These are phyloP conservation scores for Hirtodrosophila histrioides DNA, from an alignment of 2,888 invertebrate species.

Conservation along the genomic window DNA sequence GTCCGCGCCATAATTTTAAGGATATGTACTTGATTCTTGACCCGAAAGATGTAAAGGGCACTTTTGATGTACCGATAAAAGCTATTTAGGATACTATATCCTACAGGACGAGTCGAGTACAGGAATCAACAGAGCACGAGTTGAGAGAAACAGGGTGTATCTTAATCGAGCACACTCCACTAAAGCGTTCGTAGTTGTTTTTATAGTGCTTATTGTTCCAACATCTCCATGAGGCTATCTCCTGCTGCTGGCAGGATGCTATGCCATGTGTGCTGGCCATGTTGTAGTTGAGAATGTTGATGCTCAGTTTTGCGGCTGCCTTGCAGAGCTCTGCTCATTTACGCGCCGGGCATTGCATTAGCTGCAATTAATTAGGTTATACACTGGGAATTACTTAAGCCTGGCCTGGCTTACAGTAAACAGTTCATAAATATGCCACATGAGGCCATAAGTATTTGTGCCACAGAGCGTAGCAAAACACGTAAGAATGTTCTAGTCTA, in stretches of 20 bases:
- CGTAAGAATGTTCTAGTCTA: background rate
- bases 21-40: no score
- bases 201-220: constrained; percentile 34
- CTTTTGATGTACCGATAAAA: no score
- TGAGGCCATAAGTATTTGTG: constrained; percentile 55
- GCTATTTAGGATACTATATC: no score
- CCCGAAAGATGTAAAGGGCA: no score
- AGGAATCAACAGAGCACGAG: no score
- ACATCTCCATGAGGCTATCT: constrained; percentile 36
- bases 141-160: no score
- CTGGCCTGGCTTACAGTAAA: constrained; percentile 60
- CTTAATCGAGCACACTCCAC: no score
- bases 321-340: constrained; percentile 16
- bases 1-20: no score
- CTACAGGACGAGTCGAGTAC: no score
- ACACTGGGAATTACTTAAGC: constrained; percentile 67
- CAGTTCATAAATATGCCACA: constrained; percentile 72
- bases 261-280: constrained; percentile 12
- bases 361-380: constrained; percentile 77
- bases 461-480: constrained; percentile 3
- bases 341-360: constrained; percentile 61
- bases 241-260: constrained; percentile 9
- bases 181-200: background rate
- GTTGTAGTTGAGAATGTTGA: constrained; percentile 10
- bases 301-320: constrained; percentile 54